Percentiles rank a stretch among this genome's conserved stretches.
Conservation (phyloP, 1,140 invertebrate genomes). For the Meteorus sp. region DNA sequence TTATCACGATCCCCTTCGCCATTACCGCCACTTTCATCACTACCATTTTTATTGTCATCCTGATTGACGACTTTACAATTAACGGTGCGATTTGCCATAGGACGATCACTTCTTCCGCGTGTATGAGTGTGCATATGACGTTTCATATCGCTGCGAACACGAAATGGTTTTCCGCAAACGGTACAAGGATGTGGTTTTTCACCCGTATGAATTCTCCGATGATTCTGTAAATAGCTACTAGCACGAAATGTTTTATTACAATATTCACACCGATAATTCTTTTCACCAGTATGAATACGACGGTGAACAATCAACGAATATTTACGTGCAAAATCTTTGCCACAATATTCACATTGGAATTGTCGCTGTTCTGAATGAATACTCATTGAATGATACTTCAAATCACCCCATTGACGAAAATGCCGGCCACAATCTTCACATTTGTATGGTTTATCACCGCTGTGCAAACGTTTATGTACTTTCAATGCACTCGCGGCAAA, state of each 20-base stretch:
- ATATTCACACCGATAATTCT: slow-evolving; percentile 86
- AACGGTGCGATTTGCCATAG: slow-evolving; percentile 5
- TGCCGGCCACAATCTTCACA: slow-evolving; percentile 76
- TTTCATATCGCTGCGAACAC: slow-evolving; percentile 85
- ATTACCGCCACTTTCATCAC: slow-evolving; percentile 30
- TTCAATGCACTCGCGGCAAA: slow-evolving; percentile 78
- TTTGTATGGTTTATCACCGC: slow-evolving; percentile 78
- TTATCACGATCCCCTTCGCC: slow-evolving; percentile 29
- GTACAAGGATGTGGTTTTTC: slow-evolving; percentile 79
- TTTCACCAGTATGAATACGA: slow-evolving; percentile 86
- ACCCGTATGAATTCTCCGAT: slow-evolving; percentile 89
- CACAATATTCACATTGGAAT: slow-evolving; percentile 89
- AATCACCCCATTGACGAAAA: slow-evolving; percentile 85
- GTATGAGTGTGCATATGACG: slow-evolving; percentile 81
- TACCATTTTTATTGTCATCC: slow-evolving; percentile 30
- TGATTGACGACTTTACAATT: slow-evolving; percentile 26
- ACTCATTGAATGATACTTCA: slow-evolving; percentile 87
- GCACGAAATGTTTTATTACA: slow-evolving; percentile 83
- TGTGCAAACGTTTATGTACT: slow-evolving; percentile 75
- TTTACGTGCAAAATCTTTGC: slow-evolving; percentile 88
- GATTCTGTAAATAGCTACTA: slow-evolving; percentile 82
- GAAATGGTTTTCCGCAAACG: slow-evolving; percentile 80
- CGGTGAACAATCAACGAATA: slow-evolving; percentile 92
- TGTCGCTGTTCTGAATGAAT: slow-evolving; percentile 80
- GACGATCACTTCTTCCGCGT: slow-evolving; percentile 47